Evolutionary conservation across 2,797 vertebrate species (phyloP), one percentile per base, ranked within the genome.

Genomic region (Schizothorax lantsangensis): DNA sequence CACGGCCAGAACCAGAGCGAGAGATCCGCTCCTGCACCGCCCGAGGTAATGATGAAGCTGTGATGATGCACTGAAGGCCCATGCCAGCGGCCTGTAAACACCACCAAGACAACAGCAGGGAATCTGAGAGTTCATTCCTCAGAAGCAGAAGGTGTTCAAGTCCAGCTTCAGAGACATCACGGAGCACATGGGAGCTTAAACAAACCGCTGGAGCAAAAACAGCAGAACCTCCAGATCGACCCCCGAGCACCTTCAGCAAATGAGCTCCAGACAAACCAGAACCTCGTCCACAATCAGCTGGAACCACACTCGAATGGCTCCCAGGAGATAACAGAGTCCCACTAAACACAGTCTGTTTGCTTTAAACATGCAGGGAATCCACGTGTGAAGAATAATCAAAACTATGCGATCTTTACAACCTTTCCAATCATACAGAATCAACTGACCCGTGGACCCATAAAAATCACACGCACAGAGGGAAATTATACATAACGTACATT

Each of bases 351-450:
- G 10, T 0, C 77, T 73, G 79, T 84, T 87, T 88, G 83, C 83
- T 85, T 88, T 47, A 69, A 84, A 92, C 86, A 68, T 40, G 15
- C 12, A 11, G 10, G 17, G 23, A 79, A 43, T 52, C 73, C 49
- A 23, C 0, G 66, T 86, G 79, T 73, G 81, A 83, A 89, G 83
- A 83, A 89, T 74, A 89, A 89, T 88, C 83, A 83, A 57, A 43
- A 90, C 69, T 38, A 57, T 54, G 84, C 69, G 89, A 89, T 85
- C 89, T 80, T 89, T 89, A 90, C 88, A 89, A 59, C 5, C 14
- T 64, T 69, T 66, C 75, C 69, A 81, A 72, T 84, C 54, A 40
- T 2, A 38, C 78, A 82, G 79, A 71, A 68, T 54, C 54, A 45
- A 86, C 52, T 79, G 57, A 83, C 75, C 49, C 33, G 62, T 57